Conservation (phyloP, 2,113 vertebrate genomes). For the Marmota flaviventris region DNA sequence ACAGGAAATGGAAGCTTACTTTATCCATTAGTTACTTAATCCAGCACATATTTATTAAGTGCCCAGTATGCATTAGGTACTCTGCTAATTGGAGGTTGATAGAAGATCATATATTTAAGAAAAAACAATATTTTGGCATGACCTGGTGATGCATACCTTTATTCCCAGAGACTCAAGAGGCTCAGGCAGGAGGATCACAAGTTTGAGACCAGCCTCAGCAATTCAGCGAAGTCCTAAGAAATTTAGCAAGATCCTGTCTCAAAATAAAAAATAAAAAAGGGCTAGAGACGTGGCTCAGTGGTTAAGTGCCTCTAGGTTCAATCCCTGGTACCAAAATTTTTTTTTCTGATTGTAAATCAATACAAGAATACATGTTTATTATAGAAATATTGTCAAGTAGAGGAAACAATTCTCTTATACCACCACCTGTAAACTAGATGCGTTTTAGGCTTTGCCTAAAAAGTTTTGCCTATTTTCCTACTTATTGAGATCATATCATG, state of each 20-base stretch:
- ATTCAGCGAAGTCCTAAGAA: too few species aligned
- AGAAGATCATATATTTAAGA: background rate
- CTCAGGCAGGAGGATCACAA: too few species aligned
- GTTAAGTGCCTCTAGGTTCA: too few species aligned
- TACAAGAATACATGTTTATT: too few species aligned
- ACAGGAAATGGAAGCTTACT: background rate
- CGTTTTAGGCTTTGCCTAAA: background rate
- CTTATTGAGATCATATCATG: background rate
- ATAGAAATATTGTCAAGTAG: background rate
- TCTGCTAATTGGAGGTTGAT: background rate
- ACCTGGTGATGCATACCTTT: too few species aligned
- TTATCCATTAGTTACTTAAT: background rate
- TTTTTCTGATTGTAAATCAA: background rate
- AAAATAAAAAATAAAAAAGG: too few species aligned
- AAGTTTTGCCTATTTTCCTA: background rate
- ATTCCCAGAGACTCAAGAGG: too few species aligned
- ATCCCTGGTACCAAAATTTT: too few species aligned
- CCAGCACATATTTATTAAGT: background rate
- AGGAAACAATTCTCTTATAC: background rate
- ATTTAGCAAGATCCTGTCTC: too few species aligned
- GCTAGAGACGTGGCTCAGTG: too few species aligned
- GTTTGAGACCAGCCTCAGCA: too few species aligned
- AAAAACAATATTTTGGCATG: background rate
- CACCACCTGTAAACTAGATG: background rate
- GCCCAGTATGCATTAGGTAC: background rate